These are phyloP conservation scores for Pristionchus japonicus DNA, from an alignment of 2,888 invertebrate species.

Conservation along the genomic window DNA sequence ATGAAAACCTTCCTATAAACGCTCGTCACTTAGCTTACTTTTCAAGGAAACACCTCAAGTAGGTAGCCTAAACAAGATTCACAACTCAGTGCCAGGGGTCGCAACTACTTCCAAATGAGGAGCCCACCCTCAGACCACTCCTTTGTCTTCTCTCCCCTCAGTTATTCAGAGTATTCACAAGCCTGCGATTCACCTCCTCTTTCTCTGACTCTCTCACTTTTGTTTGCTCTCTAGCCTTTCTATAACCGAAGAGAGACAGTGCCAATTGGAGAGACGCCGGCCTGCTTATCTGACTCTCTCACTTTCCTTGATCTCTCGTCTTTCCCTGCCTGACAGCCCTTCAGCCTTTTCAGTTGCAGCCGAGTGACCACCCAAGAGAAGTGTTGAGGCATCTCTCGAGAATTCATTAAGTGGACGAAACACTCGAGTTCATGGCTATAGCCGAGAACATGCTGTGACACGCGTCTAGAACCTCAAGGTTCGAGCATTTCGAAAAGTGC, in stretches of 20 bases:
- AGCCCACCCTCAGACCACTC: neutral
- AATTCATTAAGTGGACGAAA: neutral
- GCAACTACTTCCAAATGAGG: slow-evolving; percentile 1
- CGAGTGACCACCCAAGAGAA: neutral
- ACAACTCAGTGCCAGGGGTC: neutral
- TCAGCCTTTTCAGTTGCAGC: neutral
- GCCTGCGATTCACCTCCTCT: slow-evolving; percentile 24
- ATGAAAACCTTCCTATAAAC: no score
- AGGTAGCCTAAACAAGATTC: neutral
- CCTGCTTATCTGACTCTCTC: neutral
- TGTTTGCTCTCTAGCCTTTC: neutral
- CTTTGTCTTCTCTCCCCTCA: neutral
- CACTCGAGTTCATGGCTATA: no score
- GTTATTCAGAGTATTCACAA: slow-evolving; percentile 29
- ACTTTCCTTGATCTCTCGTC: neutral
- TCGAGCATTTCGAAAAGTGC: no score
- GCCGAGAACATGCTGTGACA: no score
- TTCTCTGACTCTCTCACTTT: neutral
- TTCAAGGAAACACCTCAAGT: neutral
- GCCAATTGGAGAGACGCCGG: no score
- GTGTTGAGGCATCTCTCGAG: neutral
- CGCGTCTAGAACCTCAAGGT: no score
- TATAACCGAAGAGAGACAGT: no score
- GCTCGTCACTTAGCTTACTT: no score
- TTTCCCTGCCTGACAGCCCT: neutral